Percentiles rank a stretch among this genome's conserved stretches.
phyloP scores from a whole-genome alignment of 2,888 invertebrate species.

The Lordiphosa fenestrarum region DNA sequence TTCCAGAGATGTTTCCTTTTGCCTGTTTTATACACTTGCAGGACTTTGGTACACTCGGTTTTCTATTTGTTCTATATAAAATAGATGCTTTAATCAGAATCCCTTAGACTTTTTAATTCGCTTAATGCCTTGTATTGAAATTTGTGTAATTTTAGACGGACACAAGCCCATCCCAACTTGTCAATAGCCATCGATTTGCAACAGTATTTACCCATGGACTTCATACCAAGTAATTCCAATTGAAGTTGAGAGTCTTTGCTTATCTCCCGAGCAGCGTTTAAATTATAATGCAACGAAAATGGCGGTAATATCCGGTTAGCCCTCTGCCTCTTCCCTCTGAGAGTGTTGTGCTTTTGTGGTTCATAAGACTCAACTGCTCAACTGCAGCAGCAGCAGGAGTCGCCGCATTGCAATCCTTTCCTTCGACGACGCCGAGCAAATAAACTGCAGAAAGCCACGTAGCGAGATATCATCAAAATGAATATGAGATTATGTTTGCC shows the following conservation, averaged over 20 bases:
- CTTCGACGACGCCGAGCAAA: constrained; percentile 45
- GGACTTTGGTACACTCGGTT: no score
- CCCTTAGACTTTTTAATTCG: no score
- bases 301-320: constrained; percentile 21
- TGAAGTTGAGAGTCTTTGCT: constrained; percentile 27
- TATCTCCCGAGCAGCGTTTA: constrained; percentile 28
- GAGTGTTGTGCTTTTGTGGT: constrained; percentile 65
- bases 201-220: constrained; percentile 20
- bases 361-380: constrained; percentile 56
- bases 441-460: constrained; percentile 50
- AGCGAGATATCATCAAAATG: constrained; percentile 65
- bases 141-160: no score
- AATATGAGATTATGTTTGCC: constrained; percentile 70
- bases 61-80: no score
- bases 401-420: constrained; percentile 27
- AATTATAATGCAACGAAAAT: constrained; percentile 50
- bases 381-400: constrained; percentile 48
- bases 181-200: constrained; percentile 2
- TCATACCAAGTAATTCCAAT: constrained; percentile 9
- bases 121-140: no score
- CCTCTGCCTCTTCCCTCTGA: constrained; percentile 23
- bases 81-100: no score
- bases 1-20: no score
- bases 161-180: no score
- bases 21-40: no score